These are phyloP conservation scores for Nansenia antarctica DNA, from an alignment of 2,113 vertebrate species.

Conservation along the genomic window DNA sequence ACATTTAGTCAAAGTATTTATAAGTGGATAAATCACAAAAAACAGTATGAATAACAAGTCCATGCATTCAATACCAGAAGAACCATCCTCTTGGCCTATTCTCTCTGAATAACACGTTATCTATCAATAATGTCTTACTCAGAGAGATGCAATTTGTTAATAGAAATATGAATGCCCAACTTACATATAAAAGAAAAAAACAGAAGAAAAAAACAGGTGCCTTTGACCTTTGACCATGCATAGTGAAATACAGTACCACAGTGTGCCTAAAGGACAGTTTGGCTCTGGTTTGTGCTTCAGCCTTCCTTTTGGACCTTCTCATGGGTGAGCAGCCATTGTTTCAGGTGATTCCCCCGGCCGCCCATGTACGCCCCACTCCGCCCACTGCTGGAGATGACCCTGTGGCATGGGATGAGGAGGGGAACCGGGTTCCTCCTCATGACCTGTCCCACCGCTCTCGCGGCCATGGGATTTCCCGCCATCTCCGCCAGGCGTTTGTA, in stretches of 20 bases:
- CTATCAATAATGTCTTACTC: constrained; percentile 42
- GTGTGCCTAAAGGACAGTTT: no score
- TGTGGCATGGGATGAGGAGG: constrained; percentile 76
- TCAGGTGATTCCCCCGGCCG: constrained; percentile 76
- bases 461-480: constrained; percentile 83
- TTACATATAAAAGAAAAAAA: constrained; percentile 63
- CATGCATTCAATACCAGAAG: neutral
- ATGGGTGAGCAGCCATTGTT: constrained; percentile 89
- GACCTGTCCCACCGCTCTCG: constrained; percentile 85
- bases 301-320: constrained; percentile 71
- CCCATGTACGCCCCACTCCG: no score
- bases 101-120: neutral
- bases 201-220: constrained; percentile 71
- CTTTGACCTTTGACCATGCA: no score
- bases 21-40: neutral
- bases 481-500: constrained; percentile 90
- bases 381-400: constrained; percentile 85
- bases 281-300: constrained; percentile 63
- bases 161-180: constrained; percentile 67
- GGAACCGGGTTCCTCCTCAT: constrained; percentile 93
- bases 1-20: no score
- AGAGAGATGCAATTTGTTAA: constrained; percentile 50
- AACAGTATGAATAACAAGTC: constrained; percentile 43
- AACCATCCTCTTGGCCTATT: neutral
- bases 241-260: constrained; percentile 49